Base-by-base conservation (phyloP, 2,113 vertebrate genomes). In the Elaphurus davidianus region DNA sequence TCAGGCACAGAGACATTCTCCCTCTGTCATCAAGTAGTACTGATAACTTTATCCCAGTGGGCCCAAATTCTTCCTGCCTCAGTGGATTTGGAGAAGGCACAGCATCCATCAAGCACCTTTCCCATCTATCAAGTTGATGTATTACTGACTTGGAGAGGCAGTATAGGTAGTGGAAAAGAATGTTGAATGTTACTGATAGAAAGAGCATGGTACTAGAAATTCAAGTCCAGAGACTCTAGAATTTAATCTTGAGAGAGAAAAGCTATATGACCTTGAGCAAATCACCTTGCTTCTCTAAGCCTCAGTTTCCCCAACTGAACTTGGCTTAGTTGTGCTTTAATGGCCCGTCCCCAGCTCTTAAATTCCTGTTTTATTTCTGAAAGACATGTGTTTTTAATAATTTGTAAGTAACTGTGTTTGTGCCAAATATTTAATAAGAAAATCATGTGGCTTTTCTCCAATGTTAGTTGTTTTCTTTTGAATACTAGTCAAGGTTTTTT, bases 341-440 rank as follows among this genome's bases (percentile, higher is more conserved):
- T 96, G 43, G 92, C 1, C 6, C 1, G 8, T 7, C 16, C 21
- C 5, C 23, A 84, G 50, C 81, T 79, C 81, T 94, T 57, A 96
- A 96, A 92, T 95, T 89, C 55, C 85, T 94, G 17, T 94, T 96
- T 92, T 94, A 93, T 94, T 97, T 97, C 95, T 97, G 52, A 97
- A 79, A 87, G 76, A 76, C 98, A 98, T 98, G 79, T 98, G 97
- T 97, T 98, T 97, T 98, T 97, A 97, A 98, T 98, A 97, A 88
- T 94, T 98, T 64, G 84, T 97, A 97, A 97, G 90, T 81, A 86
- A 96, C 97, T n/a, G 3, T 90, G 87, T 97, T 96, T 95, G 57
- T 97, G 96, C 97, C 98, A 98, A 94, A 84, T 97, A 97, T 89
- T 97, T 98, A 98, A 97, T 97, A 96, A 97, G 96, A 95, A 97